Conservation (phyloP, 2,113 vertebrate genomes). For the Xyliphius kryptos region DNA sequence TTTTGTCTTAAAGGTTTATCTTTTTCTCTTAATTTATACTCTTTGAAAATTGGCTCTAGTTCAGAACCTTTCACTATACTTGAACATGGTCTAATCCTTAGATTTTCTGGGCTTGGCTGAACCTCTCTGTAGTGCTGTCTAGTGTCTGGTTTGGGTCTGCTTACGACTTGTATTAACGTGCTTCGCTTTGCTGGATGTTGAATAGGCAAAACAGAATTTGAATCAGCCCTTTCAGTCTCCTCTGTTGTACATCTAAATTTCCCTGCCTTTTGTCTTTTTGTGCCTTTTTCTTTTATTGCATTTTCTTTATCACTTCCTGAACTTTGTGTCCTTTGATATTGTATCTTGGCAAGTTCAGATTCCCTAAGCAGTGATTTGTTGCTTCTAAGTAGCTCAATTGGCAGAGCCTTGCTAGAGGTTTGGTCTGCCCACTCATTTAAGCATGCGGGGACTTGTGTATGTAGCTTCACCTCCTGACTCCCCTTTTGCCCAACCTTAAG, state of each 20-base stretch:
- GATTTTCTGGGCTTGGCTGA: background rate
- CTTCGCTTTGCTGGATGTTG: slow-evolving; percentile 12
- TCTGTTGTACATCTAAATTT: slow-evolving; percentile 15
- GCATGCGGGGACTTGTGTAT: slow-evolving; percentile 21
- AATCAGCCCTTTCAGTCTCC: background rate
- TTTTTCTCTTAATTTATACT: slow-evolving; percentile 12
- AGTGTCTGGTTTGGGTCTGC: slow-evolving; percentile 11
- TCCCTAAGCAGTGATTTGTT: slow-evolving; percentile 18
- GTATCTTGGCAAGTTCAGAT: slow-evolving; percentile 3
- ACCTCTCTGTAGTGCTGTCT: slow-evolving; percentile 10
- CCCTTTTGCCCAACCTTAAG: slow-evolving; percentile 47
- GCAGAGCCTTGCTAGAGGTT: slow-evolving; percentile 28
- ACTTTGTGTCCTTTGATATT: slow-evolving; percentile 18
- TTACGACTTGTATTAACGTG: background rate
- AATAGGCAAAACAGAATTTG: slow-evolving; percentile 6
- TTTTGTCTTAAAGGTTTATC: background rate
- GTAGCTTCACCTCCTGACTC: slow-evolving; percentile 39
- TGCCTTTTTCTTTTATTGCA: slow-evolving; percentile 15
- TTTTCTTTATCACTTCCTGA: slow-evolving; percentile 46
- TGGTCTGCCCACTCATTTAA: slow-evolving; percentile 6
- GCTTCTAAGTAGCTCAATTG: slow-evolving; percentile 38
- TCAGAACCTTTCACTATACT: background rate
- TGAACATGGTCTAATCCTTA: background rate
- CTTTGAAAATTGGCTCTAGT: background rate
- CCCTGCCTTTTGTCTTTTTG: slow-evolving; percentile 19